A percentile compares a stretch with the other conserved stretches of the same genome.
phyloP scores from a whole-genome alignment of 2,113 vertebrate genomes.

The Sula dactylatra region DNA sequence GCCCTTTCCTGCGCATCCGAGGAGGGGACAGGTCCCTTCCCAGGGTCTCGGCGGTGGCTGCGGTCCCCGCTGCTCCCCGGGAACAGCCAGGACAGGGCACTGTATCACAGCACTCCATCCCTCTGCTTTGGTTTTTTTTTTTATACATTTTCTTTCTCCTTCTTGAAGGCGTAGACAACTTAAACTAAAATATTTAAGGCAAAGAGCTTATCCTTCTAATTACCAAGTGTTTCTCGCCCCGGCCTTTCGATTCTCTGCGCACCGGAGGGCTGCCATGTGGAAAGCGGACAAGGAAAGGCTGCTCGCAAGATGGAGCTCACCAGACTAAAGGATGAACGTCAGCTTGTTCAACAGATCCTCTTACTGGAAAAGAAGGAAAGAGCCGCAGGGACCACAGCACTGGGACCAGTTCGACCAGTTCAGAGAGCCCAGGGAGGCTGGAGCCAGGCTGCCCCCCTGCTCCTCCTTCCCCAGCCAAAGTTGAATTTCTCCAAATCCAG shows the following conservation, averaged over 20 bases:
- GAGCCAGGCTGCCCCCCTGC: not conserved
- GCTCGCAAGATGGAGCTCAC: conserved; percentile 15
- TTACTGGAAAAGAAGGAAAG: not conserved
- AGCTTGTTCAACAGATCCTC: not conserved
- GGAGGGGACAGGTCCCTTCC: not conserved
- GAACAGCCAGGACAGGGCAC: not conserved
- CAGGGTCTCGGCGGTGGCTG: too few relatives aligned
- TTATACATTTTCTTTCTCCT: not conserved
- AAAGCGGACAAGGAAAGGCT: conserved; percentile 19
- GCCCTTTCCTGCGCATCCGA: not conserved
- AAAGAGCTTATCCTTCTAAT: not conserved
- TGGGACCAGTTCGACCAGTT: not conserved
- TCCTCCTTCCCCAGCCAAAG: not conserved
- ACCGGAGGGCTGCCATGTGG: conserved; percentile 60
- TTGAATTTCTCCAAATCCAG: not conserved
- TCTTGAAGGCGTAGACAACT: not conserved
- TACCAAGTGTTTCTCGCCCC: not conserved
- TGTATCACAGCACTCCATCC: not conserved
- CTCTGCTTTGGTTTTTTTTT: too few relatives aligned
- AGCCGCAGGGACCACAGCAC: not conserved
- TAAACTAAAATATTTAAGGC: not conserved
- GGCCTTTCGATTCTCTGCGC: not conserved
- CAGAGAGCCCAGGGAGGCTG: too few relatives aligned
- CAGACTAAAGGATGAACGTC: not conserved
- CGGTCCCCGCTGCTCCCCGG: not conserved